These are phyloP conservation scores for Plagodis dolabraria DNA, from an alignment of 2,888 invertebrate genomes.

Conservation along the genomic window DNA sequence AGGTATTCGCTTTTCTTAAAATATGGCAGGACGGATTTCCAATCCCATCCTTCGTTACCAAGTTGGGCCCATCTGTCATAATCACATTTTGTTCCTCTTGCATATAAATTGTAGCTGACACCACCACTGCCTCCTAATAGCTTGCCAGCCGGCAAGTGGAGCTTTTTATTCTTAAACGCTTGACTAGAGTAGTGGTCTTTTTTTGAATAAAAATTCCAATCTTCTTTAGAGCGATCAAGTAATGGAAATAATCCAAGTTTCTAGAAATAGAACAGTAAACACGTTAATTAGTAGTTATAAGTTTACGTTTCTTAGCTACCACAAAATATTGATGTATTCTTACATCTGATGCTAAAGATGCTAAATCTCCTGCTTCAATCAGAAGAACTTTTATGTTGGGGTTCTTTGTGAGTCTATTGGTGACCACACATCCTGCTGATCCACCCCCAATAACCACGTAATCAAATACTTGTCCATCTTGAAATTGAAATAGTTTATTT, in stretches of 20 bases:
- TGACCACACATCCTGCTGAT: conserved; percentile 88
- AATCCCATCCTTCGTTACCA: conserved; percentile 3
- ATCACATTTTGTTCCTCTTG: not conserved
- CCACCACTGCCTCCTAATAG: conserved; percentile 86
- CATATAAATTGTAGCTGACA: conserved; percentile 1
- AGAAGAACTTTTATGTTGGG: conserved; percentile 86
- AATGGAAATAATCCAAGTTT: conserved; percentile 17
- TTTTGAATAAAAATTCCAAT: conserved; percentile 51
- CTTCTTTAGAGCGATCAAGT: conserved; percentile 29
- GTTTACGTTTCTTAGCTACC: not conserved
- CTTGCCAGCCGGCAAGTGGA: conserved; percentile 84
- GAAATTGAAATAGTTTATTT: not conserved
- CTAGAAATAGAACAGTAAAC: not conserved
- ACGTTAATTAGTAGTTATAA: too few species aligned
- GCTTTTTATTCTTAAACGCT: conserved; percentile 38
- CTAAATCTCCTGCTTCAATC: conserved; percentile 87
- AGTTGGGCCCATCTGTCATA: conserved; percentile 2
- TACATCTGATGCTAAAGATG: conserved; percentile 46
- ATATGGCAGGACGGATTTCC: conserved; percentile 1
- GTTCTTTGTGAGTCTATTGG: conserved; percentile 89
- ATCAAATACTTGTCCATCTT: conserved; percentile 35
- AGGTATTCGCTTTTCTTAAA: not conserved
- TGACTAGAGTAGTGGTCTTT: conserved; percentile 52
- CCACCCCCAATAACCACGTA: conserved; percentile 65
- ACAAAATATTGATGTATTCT: not conserved